Evolutionary conservation across 2,888 invertebrate genomes (phyloP).

Genomic region (Horisme vitalbata): DNA sequence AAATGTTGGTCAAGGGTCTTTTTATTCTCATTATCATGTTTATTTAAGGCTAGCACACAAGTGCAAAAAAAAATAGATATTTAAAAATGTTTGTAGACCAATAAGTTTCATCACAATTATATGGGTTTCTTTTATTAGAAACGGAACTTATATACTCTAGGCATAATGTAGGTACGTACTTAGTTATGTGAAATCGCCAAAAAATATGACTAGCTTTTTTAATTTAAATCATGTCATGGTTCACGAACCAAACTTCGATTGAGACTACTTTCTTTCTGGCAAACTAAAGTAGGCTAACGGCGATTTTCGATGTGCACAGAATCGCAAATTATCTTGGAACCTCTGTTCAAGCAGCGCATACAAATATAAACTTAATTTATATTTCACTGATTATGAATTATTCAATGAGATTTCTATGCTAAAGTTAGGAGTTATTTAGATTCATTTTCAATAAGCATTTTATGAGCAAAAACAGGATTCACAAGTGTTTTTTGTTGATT

Average conservation of each 20-base stretch:
- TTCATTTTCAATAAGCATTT: slow-evolving; percentile 8
- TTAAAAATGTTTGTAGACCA: no score
- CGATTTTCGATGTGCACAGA: slow-evolving; percentile 64
- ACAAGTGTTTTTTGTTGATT: no score
- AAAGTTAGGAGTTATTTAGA: slow-evolving; percentile 16
- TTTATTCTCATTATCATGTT: neutral
- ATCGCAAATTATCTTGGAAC: slow-evolving; percentile 57
- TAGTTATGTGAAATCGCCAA: no score
- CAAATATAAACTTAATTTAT: slow-evolving; percentile 43
- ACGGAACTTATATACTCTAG: no score
- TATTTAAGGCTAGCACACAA: no score
- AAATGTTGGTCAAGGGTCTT: slow-evolving; percentile 26
- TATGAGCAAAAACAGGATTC: neutral
- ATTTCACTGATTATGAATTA: slow-evolving; percentile 29
- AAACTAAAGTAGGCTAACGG: slow-evolving; percentile 74
- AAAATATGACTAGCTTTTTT: no score
- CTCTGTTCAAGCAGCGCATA: slow-evolving; percentile 52
- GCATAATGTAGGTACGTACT: no score
- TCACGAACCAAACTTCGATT: slow-evolving; percentile 37
- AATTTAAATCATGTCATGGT: slow-evolving; percentile 47
- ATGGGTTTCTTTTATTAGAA: no score
- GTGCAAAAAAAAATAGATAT: no score
- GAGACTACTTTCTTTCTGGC: slow-evolving; percentile 72
- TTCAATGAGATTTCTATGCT: slow-evolving; percentile 19
- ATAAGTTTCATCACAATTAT: no score